A percentile compares a stretch with the other conserved stretches of the same genome.
These are phyloP conservation scores for Adelosebastes latens DNA, from an alignment of 2,797 vertebrate species.

Conservation along the genomic window DNA sequence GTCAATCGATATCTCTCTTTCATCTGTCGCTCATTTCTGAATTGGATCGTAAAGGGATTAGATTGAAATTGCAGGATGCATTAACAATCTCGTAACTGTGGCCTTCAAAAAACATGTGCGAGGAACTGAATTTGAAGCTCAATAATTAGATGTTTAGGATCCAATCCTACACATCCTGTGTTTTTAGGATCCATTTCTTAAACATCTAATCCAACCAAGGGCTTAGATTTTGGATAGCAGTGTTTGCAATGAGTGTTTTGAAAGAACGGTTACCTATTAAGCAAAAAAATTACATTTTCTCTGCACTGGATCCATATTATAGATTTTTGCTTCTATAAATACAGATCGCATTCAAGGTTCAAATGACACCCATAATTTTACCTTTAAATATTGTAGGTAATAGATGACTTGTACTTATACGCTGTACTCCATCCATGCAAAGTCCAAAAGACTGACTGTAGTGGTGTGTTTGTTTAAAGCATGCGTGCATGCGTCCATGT, in stretches of 20 bases:
- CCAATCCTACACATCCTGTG: neutral
- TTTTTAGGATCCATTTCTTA: neutral
- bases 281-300: too few relatives aligned
- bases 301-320: neutral
- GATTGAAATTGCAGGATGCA: neutral
- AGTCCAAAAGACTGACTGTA: neutral
- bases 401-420: neutral
- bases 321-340: neutral
- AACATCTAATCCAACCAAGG: neutral
- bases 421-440: neutral
- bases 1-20: neutral
- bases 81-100: neutral
- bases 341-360: neutral
- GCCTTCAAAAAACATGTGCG: neutral
- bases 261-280: neutral
- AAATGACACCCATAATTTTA: neutral
- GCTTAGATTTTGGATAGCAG: neutral
- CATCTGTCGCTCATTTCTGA: neutral
- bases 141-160: neutral
- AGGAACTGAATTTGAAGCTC: neutral
- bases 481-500: slow-evolving; percentile 30
- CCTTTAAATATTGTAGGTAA: neutral
- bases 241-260: neutral
- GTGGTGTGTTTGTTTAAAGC: slow-evolving; percentile 17
- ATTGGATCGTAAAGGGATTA: neutral